phyloP scores from a whole-genome alignment of 2,888 invertebrate genomes.

The Cryptus viduatorius region DNA sequence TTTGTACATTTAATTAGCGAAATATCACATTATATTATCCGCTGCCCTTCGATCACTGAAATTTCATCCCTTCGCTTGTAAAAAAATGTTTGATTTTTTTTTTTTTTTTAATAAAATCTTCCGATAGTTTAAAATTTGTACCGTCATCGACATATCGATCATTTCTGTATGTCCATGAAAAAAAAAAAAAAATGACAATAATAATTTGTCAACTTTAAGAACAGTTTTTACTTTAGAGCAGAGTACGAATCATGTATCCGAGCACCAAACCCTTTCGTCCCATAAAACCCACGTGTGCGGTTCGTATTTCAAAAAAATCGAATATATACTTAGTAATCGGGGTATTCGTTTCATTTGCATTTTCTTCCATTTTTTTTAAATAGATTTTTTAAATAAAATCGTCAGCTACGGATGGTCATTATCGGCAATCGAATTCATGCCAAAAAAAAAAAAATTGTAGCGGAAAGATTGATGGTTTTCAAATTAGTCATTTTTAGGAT shows the following conservation, averaged over 20 bases:
- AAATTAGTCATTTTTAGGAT: not conserved
- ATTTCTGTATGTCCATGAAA: conserved; percentile 22
- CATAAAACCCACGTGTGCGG: conserved; percentile 1
- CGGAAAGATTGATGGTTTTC: not conserved
- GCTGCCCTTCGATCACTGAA: conserved; percentile 41
- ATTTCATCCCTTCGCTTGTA: conserved; percentile 41
- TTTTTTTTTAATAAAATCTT: not conserved
- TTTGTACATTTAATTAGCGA: conserved; percentile 18
- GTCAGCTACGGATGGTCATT: not conserved
- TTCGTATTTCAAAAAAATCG: conserved; percentile 20
- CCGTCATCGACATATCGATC: conserved; percentile 35
- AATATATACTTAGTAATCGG: not conserved
- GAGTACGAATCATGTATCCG: conserved; percentile 17
- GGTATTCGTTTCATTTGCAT: too few relatives aligned
- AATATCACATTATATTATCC: not conserved
- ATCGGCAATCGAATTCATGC: not conserved
- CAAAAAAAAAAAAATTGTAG: not conserved
- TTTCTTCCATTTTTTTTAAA: too few relatives aligned
- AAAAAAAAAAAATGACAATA: not conserved
- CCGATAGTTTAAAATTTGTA: conserved; percentile 46
- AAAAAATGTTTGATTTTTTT: not conserved
- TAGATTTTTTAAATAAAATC: too few relatives aligned
- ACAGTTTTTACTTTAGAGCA: conserved; percentile 49
- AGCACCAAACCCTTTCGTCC: conserved; percentile 8
- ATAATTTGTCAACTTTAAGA: not conserved